A percentile compares a stretch with the other conserved stretches of the same genome.
Evolutionary conservation across 1,140 invertebrate species (phyloP).

Genomic region (Hylaeus anthracinus): DNA sequence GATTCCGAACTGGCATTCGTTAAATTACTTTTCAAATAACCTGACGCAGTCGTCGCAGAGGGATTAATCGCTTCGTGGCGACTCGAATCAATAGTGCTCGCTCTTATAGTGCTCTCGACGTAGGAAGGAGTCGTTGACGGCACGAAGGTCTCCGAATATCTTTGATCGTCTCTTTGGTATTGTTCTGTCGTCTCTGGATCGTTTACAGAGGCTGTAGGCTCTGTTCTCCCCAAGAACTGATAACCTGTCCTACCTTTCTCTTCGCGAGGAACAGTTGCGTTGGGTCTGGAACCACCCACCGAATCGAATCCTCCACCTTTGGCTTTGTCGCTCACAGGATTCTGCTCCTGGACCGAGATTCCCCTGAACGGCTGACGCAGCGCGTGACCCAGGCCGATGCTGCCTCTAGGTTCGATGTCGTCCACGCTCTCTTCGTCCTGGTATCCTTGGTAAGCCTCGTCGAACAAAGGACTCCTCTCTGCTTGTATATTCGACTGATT

Average conservation of each 20-base stretch:
- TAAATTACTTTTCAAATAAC: background rate
- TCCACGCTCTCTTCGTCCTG: conserved; percentile 47
- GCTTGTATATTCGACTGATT: background rate
- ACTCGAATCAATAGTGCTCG: conserved; percentile 5
- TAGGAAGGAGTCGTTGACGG: conserved; percentile 2
- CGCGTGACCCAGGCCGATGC: conserved; percentile 66
- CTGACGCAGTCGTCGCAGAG: background rate
- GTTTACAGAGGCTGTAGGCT: background rate
- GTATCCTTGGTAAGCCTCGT: background rate
- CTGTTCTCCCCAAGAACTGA: background rate
- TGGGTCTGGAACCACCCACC: background rate
- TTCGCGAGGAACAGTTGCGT: no score
- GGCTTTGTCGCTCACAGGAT: background rate
- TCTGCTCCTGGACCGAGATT: conserved; percentile 22
- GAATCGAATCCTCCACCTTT: background rate
- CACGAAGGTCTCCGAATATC: background rate
- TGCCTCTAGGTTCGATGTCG: conserved; percentile 70
- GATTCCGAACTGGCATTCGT: background rate
- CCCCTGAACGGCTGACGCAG: conserved; percentile 19
- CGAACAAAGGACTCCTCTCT: background rate
- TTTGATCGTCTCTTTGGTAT: conserved; percentile 28
- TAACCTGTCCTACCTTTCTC: background rate
- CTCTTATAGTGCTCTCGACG: conserved; percentile 16
- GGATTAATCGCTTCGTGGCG: background rate
- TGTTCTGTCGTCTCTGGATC: background rate